Evolutionary conservation across 2,888 invertebrate species (phyloP).

Genomic region (Cecidostiba fungosa): DNA sequence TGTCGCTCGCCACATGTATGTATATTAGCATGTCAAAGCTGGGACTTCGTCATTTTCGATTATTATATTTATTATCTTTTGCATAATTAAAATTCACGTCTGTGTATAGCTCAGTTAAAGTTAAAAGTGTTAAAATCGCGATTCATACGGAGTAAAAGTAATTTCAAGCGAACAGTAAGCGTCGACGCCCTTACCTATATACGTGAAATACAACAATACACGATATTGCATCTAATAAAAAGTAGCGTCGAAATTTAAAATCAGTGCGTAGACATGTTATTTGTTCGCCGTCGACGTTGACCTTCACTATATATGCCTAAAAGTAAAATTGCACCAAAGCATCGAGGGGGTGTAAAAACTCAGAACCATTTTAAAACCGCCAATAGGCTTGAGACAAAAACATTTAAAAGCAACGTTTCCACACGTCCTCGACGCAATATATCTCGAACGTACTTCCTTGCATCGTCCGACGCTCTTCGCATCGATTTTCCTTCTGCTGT

Average conservation of each 20-base stretch:
- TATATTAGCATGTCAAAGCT: conserved; percentile 44
- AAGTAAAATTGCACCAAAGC: neutral
- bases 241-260: neutral
- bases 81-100: neutral
- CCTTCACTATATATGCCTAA: neutral
- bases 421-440: neutral
- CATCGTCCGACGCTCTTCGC: neutral
- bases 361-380: neutral
- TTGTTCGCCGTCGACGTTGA: neutral
- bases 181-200: neutral
- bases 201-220: neutral
- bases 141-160: neutral
- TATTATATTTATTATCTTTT: neutral
- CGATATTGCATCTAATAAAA: conserved; percentile 1
- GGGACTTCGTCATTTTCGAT: conserved; percentile 5
- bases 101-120: neutral
- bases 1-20: conserved; percentile 20
- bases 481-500: conserved; percentile 3
- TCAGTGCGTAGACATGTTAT: conserved; percentile 1
- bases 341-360: neutral
- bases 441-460: neutral
- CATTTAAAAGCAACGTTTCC: neutral
- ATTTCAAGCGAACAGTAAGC: neutral
- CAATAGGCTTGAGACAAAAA: conserved; percentile 1
- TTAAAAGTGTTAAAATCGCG: conserved; percentile 9